Conservation (phyloP, 1,140 invertebrate genomes). For the Euwallacea fornicatus region DNA sequence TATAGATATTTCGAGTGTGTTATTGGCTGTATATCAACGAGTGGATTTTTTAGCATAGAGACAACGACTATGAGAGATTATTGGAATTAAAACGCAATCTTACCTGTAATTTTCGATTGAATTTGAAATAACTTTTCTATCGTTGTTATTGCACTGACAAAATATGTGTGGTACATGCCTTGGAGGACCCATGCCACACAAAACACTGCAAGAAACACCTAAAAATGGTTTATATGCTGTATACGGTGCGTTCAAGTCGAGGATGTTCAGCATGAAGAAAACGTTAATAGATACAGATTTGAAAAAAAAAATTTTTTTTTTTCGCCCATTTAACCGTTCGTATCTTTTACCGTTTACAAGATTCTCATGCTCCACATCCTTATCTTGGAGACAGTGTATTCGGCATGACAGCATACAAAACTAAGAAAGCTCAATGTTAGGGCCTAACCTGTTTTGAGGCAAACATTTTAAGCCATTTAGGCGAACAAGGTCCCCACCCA, state of each 20-base stretch:
- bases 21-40: constrained; percentile 1
- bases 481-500: constrained; percentile 69
- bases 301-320: too few relatives aligned
- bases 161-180: constrained; percentile 94
- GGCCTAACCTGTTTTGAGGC: constrained; percentile 73
- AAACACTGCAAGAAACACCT: constrained; percentile 82
- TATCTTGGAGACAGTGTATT: too few relatives aligned
- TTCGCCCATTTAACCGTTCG: too few relatives aligned
- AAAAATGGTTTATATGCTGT: neutral
- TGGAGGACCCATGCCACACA: constrained; percentile 87
- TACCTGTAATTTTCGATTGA: constrained; percentile 89
- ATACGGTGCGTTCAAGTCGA: too few relatives aligned
- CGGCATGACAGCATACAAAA: too few relatives aligned
- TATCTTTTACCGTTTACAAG: too few relatives aligned
- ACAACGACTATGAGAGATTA: too few relatives aligned
- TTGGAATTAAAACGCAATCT: neutral
- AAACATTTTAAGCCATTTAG: constrained; percentile 72
- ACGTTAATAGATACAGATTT: too few relatives aligned
- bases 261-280: too few relatives aligned
- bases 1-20: constrained; percentile 6
- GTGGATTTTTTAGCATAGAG: neutral
- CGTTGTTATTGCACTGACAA: constrained; percentile 94
- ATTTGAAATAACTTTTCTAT: constrained; percentile 96
- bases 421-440: too few relatives aligned
- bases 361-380: too few relatives aligned